Evolutionary conservation across 2,888 invertebrate genomes (phyloP).

Genomic region (Polietes domitor): DNA sequence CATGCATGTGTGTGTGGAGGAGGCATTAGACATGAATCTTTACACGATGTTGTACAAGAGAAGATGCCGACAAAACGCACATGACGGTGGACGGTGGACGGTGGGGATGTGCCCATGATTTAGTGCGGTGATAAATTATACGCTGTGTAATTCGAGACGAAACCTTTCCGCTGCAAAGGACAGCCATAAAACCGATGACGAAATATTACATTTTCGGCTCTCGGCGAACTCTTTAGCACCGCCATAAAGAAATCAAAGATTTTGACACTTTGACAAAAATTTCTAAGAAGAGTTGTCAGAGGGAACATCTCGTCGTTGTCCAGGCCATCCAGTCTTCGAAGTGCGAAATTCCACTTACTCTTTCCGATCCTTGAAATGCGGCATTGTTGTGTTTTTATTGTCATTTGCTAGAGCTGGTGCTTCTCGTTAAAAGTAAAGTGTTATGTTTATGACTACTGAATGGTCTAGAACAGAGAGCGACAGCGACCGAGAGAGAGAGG

Average conservation of each 20-base stretch:
- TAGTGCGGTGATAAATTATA: conserved; percentile 27
- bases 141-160: conserved; percentile 28
- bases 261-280: conserved; percentile 59
- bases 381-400: not conserved
- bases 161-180: not conserved
- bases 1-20: not conserved
- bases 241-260: conserved; percentile 42
- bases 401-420: not conserved
- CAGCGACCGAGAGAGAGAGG: not conserved
- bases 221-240: conserved; percentile 29
- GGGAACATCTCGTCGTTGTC: not conserved
- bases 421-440: not conserved
- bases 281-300: conserved; percentile 57
- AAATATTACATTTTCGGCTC: conserved; percentile 15
- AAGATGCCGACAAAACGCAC: conserved; percentile 20
- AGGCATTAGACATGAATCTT: not conserved
- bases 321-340: not conserved
- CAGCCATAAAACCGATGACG: conserved; percentile 22
- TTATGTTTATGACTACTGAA: conserved; percentile 27
- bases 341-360: conserved; percentile 5
- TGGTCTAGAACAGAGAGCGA: not conserved
- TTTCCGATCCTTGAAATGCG: not conserved
- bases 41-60: not conserved
- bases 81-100: not conserved
- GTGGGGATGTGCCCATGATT: not conserved